Percentiles rank a stretch among this genome's conserved stretches.
Evolutionary conservation across 2,797 vertebrate genomes (phyloP).

Genomic region (Syncerus caffer): DNA sequence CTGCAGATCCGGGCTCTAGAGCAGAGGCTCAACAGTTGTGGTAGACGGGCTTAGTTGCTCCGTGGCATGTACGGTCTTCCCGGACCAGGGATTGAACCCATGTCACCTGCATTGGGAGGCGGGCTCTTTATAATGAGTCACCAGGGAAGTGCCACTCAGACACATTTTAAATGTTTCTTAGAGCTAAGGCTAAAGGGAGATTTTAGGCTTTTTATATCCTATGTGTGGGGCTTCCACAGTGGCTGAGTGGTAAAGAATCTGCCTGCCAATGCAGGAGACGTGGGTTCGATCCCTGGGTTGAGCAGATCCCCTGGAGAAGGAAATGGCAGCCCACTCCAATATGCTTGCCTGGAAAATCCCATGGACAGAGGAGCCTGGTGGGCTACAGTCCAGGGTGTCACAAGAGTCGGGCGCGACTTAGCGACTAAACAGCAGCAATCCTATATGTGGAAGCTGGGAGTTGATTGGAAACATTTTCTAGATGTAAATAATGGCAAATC

Average conservation of each 20-base stretch:
- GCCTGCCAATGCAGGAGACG: background rate
- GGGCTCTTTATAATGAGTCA: background rate
- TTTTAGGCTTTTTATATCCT: background rate
- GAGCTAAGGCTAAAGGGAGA: background rate
- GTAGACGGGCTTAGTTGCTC: background rate
- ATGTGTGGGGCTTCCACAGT: background rate
- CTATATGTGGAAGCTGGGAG: background rate
- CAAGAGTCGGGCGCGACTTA: rapidly evolving
- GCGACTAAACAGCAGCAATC: background rate
- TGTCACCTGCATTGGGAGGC: background rate
- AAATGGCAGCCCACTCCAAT: background rate
- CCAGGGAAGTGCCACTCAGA: background rate
- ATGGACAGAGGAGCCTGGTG: background rate
- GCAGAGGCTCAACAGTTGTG: background rate
- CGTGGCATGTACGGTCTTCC: background rate
- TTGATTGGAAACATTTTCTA: background rate
- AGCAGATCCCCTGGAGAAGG: background rate
- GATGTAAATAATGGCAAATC: background rate
- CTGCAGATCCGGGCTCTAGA: background rate
- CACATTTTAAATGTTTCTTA: background rate
- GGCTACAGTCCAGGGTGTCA: background rate
- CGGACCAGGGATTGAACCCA: background rate
- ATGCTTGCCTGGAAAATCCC: background rate
- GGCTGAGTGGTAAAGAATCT: background rate
- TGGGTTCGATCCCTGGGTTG: background rate